Base-by-base conservation (phyloP, 1,140 invertebrate species). In the Aphelenchoides fujianensis region DNA sequence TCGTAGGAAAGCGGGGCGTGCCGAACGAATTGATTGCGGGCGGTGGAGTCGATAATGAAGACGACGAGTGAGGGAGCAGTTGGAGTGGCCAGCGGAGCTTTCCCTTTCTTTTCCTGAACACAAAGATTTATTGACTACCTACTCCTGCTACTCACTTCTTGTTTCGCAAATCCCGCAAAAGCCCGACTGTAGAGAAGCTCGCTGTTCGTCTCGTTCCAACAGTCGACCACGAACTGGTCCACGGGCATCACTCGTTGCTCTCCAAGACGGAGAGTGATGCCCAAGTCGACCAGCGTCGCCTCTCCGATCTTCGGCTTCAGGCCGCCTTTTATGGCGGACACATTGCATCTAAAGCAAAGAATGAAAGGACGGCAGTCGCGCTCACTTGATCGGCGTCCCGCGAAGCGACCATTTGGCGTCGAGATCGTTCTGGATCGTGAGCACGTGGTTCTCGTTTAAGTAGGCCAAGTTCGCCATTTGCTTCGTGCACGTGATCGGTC, bases 1-100 rank as follows among this genome's bases (percentile, higher is more conserved):
- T 81, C 66, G n/a, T 55, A 48, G 2, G 71, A 73, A 59, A 66
- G 37, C 5, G 80, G 79, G 70, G 76, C 72, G 53, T 81, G 79
- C 34, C 79, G 41, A 12, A 70, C 23, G 41, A 82, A 81, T 68
- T 80, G 78, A 28, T 77, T 77, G n/a, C 68, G 52, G 7, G 79
- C 54, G 16, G 71, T 72, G 23, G 74, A 77, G 55, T 81, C 79
- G 16, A 81, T 61, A 31, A 74, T 76, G 3, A 79, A 35, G 28
- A 74, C 61, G n/a, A 57, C 23, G 16, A 74, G n/a, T 23, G 72
- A 74, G 19, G 72, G 72, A 5, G 52, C 35, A 23, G 55, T 55
- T 23, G 70, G 37, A 31, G 70, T 73, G 16, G 70, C 41, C 5
- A 27, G n/a, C 23, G 27, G 19, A 16, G 54, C 52, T n/a, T 71